Conservation (phyloP, 2,113 vertebrate genomes). For the Siniperca knerii region DNA sequence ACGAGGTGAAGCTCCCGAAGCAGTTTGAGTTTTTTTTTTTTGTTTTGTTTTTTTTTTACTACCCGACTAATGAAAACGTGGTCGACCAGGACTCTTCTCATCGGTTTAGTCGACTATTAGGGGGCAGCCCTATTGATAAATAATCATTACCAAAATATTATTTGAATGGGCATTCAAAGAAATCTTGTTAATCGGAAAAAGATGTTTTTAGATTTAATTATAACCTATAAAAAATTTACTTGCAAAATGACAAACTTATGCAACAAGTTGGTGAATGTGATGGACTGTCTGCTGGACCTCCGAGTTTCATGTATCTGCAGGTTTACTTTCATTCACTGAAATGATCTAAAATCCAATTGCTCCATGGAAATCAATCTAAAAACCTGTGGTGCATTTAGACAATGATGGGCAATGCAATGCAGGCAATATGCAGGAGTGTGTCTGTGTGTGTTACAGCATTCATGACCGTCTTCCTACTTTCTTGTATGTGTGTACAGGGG, state of each 20-base stretch:
- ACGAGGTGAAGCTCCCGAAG: too few species aligned
- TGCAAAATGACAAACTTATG: background rate
- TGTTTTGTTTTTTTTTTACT: too few species aligned
- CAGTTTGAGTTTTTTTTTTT: too few species aligned
- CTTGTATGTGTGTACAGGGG: conserved; percentile 80
- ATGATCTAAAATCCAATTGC: background rate
- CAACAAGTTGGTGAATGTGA: background rate
- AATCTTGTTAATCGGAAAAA: background rate
- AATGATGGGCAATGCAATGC: background rate
- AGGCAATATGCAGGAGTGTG: background rate
- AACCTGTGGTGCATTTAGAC: background rate
- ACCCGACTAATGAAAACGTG: too few species aligned
- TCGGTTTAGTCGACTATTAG: too few species aligned
- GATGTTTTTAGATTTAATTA: background rate
- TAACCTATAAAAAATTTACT: background rate
- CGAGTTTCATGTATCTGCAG: background rate
- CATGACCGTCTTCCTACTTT: background rate
- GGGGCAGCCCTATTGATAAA: too few species aligned
- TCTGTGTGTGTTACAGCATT: background rate
- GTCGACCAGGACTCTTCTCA: too few species aligned
- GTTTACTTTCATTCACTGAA: background rate
- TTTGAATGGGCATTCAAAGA: background rate
- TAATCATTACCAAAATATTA: background rate
- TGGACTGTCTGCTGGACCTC: background rate
- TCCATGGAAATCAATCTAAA: background rate